A percentile compares a stretch with the other conserved stretches of the same genome.
Conservation (phyloP, 23 tunicate species). For the Corella eumyota region DNA sequence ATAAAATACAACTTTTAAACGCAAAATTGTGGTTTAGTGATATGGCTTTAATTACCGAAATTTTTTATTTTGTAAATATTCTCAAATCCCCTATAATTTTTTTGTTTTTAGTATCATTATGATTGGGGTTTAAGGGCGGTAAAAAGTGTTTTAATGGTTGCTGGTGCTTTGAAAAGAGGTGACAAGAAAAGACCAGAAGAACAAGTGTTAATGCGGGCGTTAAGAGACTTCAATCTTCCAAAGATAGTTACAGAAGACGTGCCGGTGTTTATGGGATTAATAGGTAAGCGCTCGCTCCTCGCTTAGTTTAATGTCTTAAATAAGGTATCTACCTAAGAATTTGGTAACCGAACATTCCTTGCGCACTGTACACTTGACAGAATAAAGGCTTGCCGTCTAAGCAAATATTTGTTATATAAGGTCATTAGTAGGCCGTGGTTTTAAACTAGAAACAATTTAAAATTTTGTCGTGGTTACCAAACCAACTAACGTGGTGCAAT, state of each 20-base stretch:
- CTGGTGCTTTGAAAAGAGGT: conserved; percentile 66
- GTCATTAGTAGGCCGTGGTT: too few species aligned
- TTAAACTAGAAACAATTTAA: too few species aligned
- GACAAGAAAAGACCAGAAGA: conserved; percentile 80
- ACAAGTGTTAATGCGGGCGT: conserved; percentile 84
- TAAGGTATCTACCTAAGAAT: too few species aligned
- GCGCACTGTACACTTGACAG: too few species aligned
- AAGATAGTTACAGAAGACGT: conserved; percentile 91
- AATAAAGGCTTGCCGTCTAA: too few species aligned
- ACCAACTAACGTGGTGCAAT: too few species aligned
- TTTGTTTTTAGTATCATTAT: conserved; percentile 49
- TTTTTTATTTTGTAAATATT: not conserved
- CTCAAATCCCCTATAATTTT: not conserved
- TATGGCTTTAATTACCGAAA: not conserved
- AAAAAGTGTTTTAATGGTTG: conserved; percentile 85
- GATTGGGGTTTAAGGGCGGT: conserved; percentile 94
- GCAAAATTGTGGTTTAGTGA: not conserved
- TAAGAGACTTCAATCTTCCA: conserved; percentile 84
- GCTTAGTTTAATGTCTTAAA: too few species aligned
- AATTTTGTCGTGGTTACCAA: too few species aligned
- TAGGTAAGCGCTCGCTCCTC: conserved; percentile 30
- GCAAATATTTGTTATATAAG: too few species aligned
- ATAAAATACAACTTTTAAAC: not conserved
- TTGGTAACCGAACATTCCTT: too few species aligned
- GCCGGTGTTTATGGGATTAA: conserved; percentile 87